phyloP scores from a whole-genome alignment of 1,140 invertebrate genomes.

The Drosophila hydei region DNA sequence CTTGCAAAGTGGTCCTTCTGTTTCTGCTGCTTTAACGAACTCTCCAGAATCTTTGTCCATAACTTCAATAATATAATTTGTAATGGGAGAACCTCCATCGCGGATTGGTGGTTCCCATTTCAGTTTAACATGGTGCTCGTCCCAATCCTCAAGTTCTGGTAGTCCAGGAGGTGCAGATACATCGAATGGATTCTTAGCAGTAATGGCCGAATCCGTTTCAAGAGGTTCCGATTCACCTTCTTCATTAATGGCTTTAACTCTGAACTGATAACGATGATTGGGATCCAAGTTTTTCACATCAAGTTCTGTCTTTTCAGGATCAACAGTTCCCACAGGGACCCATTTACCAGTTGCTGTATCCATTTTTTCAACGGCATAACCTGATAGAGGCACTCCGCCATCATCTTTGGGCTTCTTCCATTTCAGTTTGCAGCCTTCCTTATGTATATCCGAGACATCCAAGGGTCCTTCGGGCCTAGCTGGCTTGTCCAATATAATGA shows the following conservation, averaged over 20 bases:
- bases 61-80: slow-evolving; percentile 94
- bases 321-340: slow-evolving; percentile 93
- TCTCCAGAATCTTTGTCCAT: slow-evolving; percentile 87
- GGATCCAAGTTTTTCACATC: slow-evolving; percentile 95
- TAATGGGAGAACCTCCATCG: slow-evolving; percentile 98
- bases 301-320: slow-evolving; percentile 93
- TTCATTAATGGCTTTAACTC: slow-evolving; percentile 97
- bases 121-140: slow-evolving; percentile 95
- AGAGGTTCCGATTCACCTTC: slow-evolving; percentile 97
- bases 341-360: slow-evolving; percentile 94
- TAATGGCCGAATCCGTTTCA: slow-evolving; percentile 92
- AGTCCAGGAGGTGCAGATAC: slow-evolving; percentile 94
- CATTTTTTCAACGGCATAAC: slow-evolving; percentile 97
- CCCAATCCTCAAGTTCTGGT: slow-evolving; percentile 96
- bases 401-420: slow-evolving; percentile 98
- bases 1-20: slow-evolving; percentile 90
- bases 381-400: slow-evolving; percentile 95
- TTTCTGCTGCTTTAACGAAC: slow-evolving; percentile 89
- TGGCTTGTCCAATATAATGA: slow-evolving; percentile 96
- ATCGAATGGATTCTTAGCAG: slow-evolving; percentile 98
- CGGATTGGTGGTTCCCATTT: slow-evolving; percentile 98
- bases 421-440: slow-evolving; percentile 96
- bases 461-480: slow-evolving; percentile 96
- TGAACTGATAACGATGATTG: slow-evolving; percentile 96
- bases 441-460: slow-evolving; percentile 95